Base-by-base conservation (phyloP, 2,888 invertebrate genomes). In the Drosophila austrosaltans region DNA sequence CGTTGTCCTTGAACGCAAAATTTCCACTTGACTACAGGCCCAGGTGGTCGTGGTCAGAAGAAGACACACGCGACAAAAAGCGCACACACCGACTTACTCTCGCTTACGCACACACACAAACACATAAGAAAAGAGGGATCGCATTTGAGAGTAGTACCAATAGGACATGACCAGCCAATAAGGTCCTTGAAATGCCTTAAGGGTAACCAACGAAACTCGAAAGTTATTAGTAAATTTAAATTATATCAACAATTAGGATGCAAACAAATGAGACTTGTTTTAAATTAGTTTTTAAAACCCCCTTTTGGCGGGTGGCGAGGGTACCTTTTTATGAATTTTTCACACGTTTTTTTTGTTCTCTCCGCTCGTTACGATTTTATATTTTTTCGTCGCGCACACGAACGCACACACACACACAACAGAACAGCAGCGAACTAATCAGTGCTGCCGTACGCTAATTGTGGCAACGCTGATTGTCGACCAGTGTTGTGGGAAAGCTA, bases 1-100 rank as follows among this genome's bases (percentile, higher is more conserved):
- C 71, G 85, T 77, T 90, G 90, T 90, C 90, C 90, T 90, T 90
- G 90, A 90, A 90, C 82, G 81, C 75, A 85, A 83, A 84, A 86
- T 89, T 85, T 84, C 79, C 79, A 83, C 83, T 82, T 79, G 75
- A 77, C 75, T 69, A 66, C 77, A 76, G 76, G 77, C 79, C 81
- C 80, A 79, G 77, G 81, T 77, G 81, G 80, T 84, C 63, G 78
- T 79, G 71, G 69, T 82, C 78, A 64, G 75, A 80, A 64, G 76
- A 80, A 74, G 67, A 66, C 63, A 76, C 63, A 74, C 64, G 74
- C 48, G 67, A 69, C 59, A 48, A 32, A 36, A 48, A 32, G 53
- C 39, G 61, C 62, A 57, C 53, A 63, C 39, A 63, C 63, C 22
- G 48, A 48, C 48, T 48, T 48, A 48, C 44, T 48, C 48, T 48